Evolutionary conservation across 2,797 vertebrate genomes (phyloP), one percentile per base, ranked within the genome.

Genomic region (Brachyalestes nurse): DNA sequence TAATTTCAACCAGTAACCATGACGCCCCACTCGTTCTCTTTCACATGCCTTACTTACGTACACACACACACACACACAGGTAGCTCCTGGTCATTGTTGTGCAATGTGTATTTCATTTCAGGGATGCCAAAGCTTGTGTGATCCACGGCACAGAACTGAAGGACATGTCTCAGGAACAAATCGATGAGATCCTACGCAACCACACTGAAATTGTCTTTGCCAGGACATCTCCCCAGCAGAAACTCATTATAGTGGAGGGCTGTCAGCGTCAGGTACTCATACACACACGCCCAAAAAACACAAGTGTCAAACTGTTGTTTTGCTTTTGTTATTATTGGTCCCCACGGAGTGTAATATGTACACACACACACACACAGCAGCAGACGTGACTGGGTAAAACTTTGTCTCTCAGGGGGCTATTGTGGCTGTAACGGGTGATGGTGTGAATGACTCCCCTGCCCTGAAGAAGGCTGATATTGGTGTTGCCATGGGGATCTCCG

Each of bases 201-300:
- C 97, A 98, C 93, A 98, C 97, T 0, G 97, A 98, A 88, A 98
- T 98, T 0, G 97, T 98, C 75, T 97, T 98, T 9, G 97, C 97
- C 85, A 94, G 97, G 78, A 97, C 97, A 0, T 97, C 97, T 70
- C 96, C 97, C 0, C 96, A 97, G 83, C 96, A 97, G 92, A 97
- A 97, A 83, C 96, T 97, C 88, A 97, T 97, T 88, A 98, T 97
- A 1, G 97, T 97, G 28, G 97, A 98, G 86, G 97, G 96, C 51
- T 98, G 96, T 80, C 97, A 98, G 92, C 89, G 97, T 92, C 95
- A 96, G 96, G 97, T 97, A 53, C 16, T 62, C 28, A 23, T 25
- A 70, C 34, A 61, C 34, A 62, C 62, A 42, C 16, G 25, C 51
- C 53, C 21, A 12, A 13, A 25, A 12, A 13, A 0, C 21, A 9